Conservation (phyloP, 2,888 invertebrate species). For the Lycophotia porphyrea region DNA sequence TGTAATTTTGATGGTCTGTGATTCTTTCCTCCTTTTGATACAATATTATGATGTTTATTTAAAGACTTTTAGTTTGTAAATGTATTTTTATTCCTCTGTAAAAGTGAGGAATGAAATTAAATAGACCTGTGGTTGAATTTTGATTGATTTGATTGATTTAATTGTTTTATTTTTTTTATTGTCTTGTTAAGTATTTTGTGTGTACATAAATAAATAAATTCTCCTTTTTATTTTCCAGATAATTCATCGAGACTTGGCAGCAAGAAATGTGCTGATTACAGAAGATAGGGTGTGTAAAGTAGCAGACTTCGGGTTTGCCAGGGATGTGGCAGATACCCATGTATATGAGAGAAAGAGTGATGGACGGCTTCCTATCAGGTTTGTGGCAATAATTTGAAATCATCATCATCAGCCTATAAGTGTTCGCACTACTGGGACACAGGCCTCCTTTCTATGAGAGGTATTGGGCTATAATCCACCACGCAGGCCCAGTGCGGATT, state of each 20-base stretch:
- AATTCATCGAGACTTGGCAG: constrained; percentile 97
- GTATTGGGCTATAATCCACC: no score
- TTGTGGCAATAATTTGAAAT: constrained; percentile 22
- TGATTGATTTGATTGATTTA: no score
- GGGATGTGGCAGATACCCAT: constrained; percentile 96
- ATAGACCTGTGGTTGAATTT: no score
- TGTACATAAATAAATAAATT: no score
- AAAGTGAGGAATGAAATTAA: background rate
- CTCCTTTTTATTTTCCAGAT: constrained; percentile 88
- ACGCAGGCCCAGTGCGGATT: no score
- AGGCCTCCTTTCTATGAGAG: no score
- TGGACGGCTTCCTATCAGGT: constrained; percentile 94
- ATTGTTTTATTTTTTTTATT: no score
- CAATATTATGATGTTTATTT: background rate
- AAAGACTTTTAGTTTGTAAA: background rate
- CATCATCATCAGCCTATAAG: no score
- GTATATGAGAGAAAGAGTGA: constrained; percentile 97
- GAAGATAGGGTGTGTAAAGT: constrained; percentile 97
- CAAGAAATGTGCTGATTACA: constrained; percentile 96
- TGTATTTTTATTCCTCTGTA: background rate
- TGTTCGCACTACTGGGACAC: no score
- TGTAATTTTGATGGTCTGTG: background rate
- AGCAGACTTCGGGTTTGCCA: constrained; percentile 98
- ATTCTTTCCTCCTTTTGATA: background rate
- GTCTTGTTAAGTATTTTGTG: no score